Evolutionary conservation across 35 echinoderm and acorn worm genomes (phyloP), one percentile per base, ranked within the genome.

Genomic region (Amphiura filiformis): DNA sequence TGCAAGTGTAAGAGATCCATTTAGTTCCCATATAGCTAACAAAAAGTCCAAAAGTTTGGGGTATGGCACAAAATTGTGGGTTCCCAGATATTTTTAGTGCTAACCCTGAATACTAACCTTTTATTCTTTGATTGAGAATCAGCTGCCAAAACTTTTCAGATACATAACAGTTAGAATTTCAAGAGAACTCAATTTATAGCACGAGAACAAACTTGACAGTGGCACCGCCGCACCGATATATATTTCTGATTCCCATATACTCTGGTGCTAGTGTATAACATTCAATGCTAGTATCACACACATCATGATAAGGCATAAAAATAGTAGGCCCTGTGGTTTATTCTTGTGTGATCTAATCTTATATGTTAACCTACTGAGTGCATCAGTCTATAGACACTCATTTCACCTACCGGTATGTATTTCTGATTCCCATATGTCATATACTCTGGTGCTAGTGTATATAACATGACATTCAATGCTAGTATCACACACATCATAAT

Each of bases 231-330:
- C 84, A 94, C 93, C 9, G 78, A 65, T 3, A 84, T 4, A 36
- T 91, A 97, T 79, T 91, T 93, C 77, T 97, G 95, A 36, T 93
- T 86, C 17, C 95, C 95, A 35, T 78, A 80, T 97, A 97, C 41
- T 97, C 88, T 23, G 95, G 95, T 0, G 91, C 91, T 20, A 93
- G 76, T 35, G 84, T 93, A 75, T 84, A 97, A 87, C 76, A 82
- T 97, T 97, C 18, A 97, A 57, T 17, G 91, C 95, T 78, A 97
- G 40, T 1, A 93, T 49, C 32, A 93, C 90, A 77, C 86, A 93
- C 88, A 97, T 93, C 42, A 97, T 52, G 0, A 93, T 31, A 38
- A 87, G 75, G 42, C 95, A 93, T 65, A 93, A 57, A 79, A 93
- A 97, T n/a, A 97, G 88, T 0, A 97, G 56, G 34, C 84, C 95